A percentile compares a stretch with the other conserved stretches of the same genome.
phyloP scores from a whole-genome alignment of 2,888 invertebrate genomes.

The Nomada goodeniana region DNA sequence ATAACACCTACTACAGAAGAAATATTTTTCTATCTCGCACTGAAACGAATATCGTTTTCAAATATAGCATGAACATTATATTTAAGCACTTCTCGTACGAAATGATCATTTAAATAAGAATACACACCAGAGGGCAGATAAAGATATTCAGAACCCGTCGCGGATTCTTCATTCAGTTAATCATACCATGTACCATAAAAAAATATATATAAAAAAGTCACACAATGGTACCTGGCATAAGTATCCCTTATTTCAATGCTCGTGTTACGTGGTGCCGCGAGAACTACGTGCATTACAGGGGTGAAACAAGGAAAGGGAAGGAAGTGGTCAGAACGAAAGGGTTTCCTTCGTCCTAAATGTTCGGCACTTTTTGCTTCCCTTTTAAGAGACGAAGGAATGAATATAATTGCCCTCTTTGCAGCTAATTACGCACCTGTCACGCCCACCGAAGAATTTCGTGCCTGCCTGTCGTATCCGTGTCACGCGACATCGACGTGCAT shows the following conservation, averaged over 20 bases:
- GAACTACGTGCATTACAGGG: not conserved
- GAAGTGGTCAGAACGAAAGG: not conserved
- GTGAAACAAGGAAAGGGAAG: not conserved
- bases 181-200: not conserved
- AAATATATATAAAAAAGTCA: not conserved
- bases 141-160: no score
- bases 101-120: no score
- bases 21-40: no score
- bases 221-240: not conserved
- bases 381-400: slow-evolving; percentile 4
- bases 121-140: no score
- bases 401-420: slow-evolving; percentile 63
- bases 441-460: slow-evolving; percentile 89
- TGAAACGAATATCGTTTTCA: not conserved
- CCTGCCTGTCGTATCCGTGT: slow-evolving; percentile 91
- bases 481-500: slow-evolving; percentile 91
- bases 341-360: not conserved
- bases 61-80: not conserved
- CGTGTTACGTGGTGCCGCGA: not conserved
- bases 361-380: not conserved
- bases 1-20: no score
- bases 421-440: slow-evolving; percentile 84
- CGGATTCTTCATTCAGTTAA: not conserved
- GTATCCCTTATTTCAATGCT: not conserved
- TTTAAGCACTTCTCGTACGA: not conserved